Evolutionary conservation across 2,888 invertebrate species (phyloP), one percentile per base, ranked within the genome.

Genomic region (Achlya flavicornis): DNA sequence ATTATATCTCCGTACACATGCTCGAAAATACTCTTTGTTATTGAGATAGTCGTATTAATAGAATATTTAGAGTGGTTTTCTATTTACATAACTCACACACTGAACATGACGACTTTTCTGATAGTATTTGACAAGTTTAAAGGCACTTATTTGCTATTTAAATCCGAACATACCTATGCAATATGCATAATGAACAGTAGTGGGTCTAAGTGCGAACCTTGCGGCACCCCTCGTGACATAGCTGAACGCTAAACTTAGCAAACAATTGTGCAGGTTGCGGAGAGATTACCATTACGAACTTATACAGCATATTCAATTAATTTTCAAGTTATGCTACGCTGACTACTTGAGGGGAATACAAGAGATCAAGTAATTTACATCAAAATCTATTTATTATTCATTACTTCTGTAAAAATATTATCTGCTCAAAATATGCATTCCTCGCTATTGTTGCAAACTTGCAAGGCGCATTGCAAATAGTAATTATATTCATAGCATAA

Each of bases 1-100:
- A 72, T 66, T 67, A 64, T 66, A 64, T 66, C 58, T 41, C 41
- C 10, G 35, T 60, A 26, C 60, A 41, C 41, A 46, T 46, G 60
- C 43, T 60, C 41, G 60, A 26, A 41, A 60, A 60, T 60, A 60
- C 60, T 41, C 59, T 41, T 33, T 60, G 41, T 60, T 60, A 26
- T 41, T 60, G 19, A 26, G 41, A 19, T 41, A 41, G 41, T 1
- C 5, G 11, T 26, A 60, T 60, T 41, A 43, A 60, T 41, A 41
- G 19, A 16, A 14, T 26, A 11, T 41, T 19, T 19, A 41, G 48
- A 48, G 19, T 53, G 53, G 14, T 7, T 53, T 53, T 53, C 53
- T 53, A 53, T 53, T 53, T 53, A 11, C 53, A 53, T 19, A 46
- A 4, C 46, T 4, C 26, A 26, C 26, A 26, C 46, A 48, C 16